Base-by-base conservation (phyloP, 2,888 invertebrate genomes). In the Ptychoptera albimana region DNA sequence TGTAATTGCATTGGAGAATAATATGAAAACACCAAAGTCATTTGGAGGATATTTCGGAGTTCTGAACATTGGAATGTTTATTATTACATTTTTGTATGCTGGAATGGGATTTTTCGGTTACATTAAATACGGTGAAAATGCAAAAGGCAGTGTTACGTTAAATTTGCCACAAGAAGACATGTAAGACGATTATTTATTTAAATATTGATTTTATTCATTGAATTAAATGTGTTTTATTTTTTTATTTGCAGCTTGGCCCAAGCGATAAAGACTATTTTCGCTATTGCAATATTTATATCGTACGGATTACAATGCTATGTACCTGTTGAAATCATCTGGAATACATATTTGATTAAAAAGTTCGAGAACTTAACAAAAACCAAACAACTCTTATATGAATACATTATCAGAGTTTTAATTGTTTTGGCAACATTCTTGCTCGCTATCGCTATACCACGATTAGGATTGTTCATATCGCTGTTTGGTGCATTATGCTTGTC, bases 261-360 rank as follows among this genome's bases (percentile, higher is more conserved):
- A 57, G 63, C 66, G 8, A 74, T 79, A 1, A 75, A 74, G 53
- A 53, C 75, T 2, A 67, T 77, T 52, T 75, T 81, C 49, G 75
- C 79, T 0, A 48, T 77, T 2, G 77, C 81, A 2, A 82, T 92
- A 49, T 84, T 82, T 55, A 74, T 89, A 45, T 81, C 87, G 0
- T 88, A 85, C 58, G 85, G 84, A 1, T 71, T 93, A 3, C 89
- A 92, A 68, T 84, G 87, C 54, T 92, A 85, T 61, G 91, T 92
- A 2, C 88, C 89, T 0, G 78, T 89, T 50, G 77, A 78, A 50
- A 83, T 91, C 42, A 66, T 88, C 15, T 86, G 82, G 82, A 51
- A 58, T 44, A 65, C 64, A 34, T 69, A 67, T 46, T 52, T 70
- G 37, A 63, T 64, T 37, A 58, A 64, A 43, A 57, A 57, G 43